Percentiles rank a stretch among this genome's conserved stretches.
Conservation (phyloP, 2,113 vertebrate species). For the Corvus hawaiiensis region DNA sequence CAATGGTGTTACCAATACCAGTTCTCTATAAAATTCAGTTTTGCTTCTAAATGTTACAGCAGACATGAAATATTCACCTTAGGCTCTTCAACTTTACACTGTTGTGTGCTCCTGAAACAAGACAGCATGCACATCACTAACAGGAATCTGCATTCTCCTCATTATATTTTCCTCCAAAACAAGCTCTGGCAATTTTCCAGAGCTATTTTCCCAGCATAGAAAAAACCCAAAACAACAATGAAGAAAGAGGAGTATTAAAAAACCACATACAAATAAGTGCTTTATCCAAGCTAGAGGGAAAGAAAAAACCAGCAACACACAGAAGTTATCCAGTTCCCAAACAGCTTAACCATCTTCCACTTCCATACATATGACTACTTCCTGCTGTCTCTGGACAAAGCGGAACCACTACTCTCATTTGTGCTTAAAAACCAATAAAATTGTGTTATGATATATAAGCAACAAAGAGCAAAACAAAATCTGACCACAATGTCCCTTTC, state of each 20-base stretch:
- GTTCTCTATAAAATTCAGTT: neutral
- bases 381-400: neutral
- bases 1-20: neutral
- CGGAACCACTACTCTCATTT: neutral
- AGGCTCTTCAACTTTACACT: neutral
- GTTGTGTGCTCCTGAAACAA: neutral
- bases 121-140: neutral
- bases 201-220: neutral
- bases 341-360: neutral
- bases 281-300: neutral
- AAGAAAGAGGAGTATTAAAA: neutral
- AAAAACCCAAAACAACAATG: neutral
- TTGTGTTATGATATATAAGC: neutral
- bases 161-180: neutral
- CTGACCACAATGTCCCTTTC: neutral
- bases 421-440: neutral
- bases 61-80: neutral
- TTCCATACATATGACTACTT: neutral
- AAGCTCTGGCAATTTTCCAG: neutral
- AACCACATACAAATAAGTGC: accelerated
- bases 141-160: neutral
- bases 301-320: neutral
- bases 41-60: neutral
- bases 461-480: neutral
- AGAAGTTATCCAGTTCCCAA: neutral